Conservation (phyloP, 1,140 invertebrate genomes). For the Euwallacea similis region DNA sequence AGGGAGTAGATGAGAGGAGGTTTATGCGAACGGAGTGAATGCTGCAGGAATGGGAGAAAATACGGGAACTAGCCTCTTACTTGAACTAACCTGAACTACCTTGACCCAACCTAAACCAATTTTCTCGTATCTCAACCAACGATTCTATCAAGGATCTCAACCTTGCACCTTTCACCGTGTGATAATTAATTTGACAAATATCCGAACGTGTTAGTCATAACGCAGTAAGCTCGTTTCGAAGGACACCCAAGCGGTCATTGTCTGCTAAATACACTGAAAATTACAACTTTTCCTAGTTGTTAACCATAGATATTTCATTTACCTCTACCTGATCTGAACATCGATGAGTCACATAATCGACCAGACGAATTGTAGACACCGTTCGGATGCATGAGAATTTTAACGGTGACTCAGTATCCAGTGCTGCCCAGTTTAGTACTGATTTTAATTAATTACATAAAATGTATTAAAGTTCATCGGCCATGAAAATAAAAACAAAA, state of each 20-base stretch:
- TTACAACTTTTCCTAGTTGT: conserved; percentile 23
- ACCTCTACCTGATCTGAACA: conserved; percentile 14
- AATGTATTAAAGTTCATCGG: too few relatives aligned
- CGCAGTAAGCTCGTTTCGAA: neutral
- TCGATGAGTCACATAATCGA: conserved; percentile 31
- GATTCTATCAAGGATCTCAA: too few relatives aligned
- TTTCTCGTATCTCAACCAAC: too few relatives aligned
- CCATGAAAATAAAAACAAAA: too few relatives aligned
- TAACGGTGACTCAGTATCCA: conserved; percentile 21
- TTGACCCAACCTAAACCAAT: too few relatives aligned
- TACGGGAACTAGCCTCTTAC: too few relatives aligned
- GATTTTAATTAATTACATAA: too few relatives aligned
- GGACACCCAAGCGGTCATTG: conserved; percentile 15
- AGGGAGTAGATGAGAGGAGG: too few relatives aligned
- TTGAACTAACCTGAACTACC: too few relatives aligned
- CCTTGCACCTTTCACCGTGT: neutral
- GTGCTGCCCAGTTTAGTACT: too few relatives aligned
- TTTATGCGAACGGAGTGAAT: too few relatives aligned
- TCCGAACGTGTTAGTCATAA: conserved; percentile 6
- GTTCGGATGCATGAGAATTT: conserved; percentile 13
- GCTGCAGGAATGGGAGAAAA: too few relatives aligned
- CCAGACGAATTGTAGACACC: conserved; percentile 33
- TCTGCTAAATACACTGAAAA: conserved; percentile 22
- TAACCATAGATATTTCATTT: conserved; percentile 23
- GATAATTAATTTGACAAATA: conserved; percentile 4